These are phyloP conservation scores for Epicampocera succincta DNA, from an alignment of 2,888 invertebrate species.

Conservation along the genomic window DNA sequence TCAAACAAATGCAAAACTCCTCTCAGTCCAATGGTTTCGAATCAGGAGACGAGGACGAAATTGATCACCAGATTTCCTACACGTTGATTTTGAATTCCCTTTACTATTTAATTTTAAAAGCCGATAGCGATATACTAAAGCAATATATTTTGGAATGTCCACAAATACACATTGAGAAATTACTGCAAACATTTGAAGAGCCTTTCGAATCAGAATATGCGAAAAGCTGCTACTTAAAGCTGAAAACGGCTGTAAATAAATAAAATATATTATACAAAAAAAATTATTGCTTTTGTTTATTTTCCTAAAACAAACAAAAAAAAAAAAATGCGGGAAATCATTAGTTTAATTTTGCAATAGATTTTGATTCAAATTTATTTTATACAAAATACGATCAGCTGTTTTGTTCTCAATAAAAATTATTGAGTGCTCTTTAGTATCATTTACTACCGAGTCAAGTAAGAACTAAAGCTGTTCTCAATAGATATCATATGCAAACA, in stretches of 20 bases:
- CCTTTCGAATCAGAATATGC: slow-evolving; percentile 72
- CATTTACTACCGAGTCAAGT: too few species aligned
- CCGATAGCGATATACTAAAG: slow-evolving; percentile 66
- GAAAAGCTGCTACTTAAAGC: slow-evolving; percentile 72
- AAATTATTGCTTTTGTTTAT: too few species aligned
- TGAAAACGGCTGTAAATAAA: slow-evolving; percentile 56
- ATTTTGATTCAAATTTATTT: too few species aligned
- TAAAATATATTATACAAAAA: slow-evolving; percentile 14
- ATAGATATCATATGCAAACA: too few species aligned
- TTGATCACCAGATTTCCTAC: slow-evolving; percentile 74
- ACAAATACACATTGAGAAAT: slow-evolving; percentile 32
- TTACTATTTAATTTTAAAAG: slow-evolving; percentile 73
- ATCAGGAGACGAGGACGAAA: slow-evolving; percentile 72
- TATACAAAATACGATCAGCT: too few species aligned
- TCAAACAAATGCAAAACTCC: slow-evolving; percentile 69
- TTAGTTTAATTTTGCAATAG: too few species aligned
- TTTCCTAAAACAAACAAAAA: too few species aligned
- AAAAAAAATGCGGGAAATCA: too few species aligned
- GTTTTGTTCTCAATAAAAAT: too few species aligned
- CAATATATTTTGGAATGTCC: slow-evolving; percentile 44
- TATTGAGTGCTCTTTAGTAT: too few species aligned
- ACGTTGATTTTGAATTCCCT: slow-evolving; percentile 64
- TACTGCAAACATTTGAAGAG: slow-evolving; percentile 55
- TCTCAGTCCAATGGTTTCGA: slow-evolving; percentile 73
- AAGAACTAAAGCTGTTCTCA: too few species aligned